Percentiles rank a stretch among this genome's conserved stretches.
Evolutionary conservation across 2,113 vertebrate species (phyloP).

Genomic region (Himantopus leucocephalus): DNA sequence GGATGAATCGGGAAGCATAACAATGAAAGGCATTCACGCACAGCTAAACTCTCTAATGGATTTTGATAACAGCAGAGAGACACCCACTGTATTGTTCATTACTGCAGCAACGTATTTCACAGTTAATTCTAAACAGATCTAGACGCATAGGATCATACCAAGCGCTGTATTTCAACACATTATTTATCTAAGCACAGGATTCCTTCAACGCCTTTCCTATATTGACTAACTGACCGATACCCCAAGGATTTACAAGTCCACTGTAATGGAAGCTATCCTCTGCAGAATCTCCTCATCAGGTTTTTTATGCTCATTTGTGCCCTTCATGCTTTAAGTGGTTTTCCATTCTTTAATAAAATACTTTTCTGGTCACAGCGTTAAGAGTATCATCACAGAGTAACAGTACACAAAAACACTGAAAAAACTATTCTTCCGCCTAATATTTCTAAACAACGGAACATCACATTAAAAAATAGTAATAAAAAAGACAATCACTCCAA

Average conservation of each 20-base stretch:
- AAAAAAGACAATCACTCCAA: not conserved
- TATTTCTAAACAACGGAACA: not conserved
- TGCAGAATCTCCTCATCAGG: not conserved
- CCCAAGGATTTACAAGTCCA: not conserved
- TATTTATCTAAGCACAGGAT: constrained; percentile 1
- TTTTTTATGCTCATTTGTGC: not conserved
- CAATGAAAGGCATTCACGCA: constrained; percentile 67
- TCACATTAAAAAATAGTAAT: not conserved
- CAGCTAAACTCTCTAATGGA: constrained; percentile 54
- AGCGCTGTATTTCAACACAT: not conserved
- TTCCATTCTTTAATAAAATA: not conserved
- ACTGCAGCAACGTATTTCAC: constrained; percentile 53
- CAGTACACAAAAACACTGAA: not conserved
- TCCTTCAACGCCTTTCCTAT: constrained; percentile 6
- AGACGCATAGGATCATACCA: constrained; percentile 21
- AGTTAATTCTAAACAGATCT: constrained; percentile 49
- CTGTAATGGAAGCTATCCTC: not conserved
- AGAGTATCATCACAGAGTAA: not conserved
- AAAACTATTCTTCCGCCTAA: not conserved
- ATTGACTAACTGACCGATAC: constrained; percentile 27
- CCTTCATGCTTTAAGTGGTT: not conserved
- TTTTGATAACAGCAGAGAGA: constrained; percentile 53
- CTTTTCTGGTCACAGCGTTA: not conserved
- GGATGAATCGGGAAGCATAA: constrained; percentile 40
- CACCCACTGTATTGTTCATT: constrained; percentile 32